A percentile compares a stretch with the other conserved stretches of the same genome.
phyloP scores from a whole-genome alignment of 2,888 invertebrate genomes.

The Phyllotreta cruciferae region DNA sequence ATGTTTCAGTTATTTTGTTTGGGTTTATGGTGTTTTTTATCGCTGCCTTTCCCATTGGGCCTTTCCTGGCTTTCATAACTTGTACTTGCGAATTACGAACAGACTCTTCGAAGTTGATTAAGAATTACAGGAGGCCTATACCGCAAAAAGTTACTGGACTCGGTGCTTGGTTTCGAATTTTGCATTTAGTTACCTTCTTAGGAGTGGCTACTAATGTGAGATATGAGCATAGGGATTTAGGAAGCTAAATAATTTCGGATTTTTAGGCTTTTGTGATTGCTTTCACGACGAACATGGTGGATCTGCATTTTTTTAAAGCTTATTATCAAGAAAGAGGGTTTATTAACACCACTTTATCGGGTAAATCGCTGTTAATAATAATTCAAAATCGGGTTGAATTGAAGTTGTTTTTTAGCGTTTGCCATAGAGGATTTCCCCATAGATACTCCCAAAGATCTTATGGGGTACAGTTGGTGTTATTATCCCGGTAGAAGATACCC shows the following conservation, averaged over 20 bases:
- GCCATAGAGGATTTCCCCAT: conserved; percentile 43
- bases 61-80: conserved; percentile 65
- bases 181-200: conserved; percentile 51
- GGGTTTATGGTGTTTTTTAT: too few species aligned
- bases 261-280: conserved; percentile 54
- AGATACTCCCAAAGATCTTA: background rate
- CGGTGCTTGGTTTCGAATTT: conserved; percentile 53
- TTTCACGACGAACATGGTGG: conserved; percentile 52
- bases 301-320: conserved; percentile 34
- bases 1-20: too few species aligned
- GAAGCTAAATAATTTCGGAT: too few species aligned
- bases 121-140: conserved; percentile 48
- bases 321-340: conserved; percentile 43
- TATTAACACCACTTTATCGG: conserved; percentile 47
- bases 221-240: too few species aligned
- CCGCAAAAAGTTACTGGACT: conserved; percentile 46
- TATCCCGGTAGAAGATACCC: conserved; percentile 58
- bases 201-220: conserved; percentile 55
- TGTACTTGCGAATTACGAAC: conserved; percentile 67
- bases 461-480: conserved; percentile 47
- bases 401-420: conserved; percentile 43
- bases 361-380: conserved; percentile 42
- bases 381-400: too few species aligned
- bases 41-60: background rate
- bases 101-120: conserved; percentile 49